A percentile compares a stretch with the other conserved stretches of the same genome.
These are phyloP conservation scores for Drosophila meridionalis DNA, from an alignment of 2,888 invertebrate genomes.

Conservation along the genomic window DNA sequence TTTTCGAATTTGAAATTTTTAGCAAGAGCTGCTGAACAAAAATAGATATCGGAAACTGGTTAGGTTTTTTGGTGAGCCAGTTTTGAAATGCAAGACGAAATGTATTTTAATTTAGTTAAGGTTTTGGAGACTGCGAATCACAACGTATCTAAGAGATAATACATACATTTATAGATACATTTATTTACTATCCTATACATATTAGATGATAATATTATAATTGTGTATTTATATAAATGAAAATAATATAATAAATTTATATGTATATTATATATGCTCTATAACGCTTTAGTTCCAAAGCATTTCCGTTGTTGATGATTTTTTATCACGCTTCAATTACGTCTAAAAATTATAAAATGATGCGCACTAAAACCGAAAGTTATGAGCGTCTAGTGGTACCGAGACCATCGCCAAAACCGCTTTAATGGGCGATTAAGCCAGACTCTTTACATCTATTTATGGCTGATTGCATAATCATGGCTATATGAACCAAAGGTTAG, in stretches of 20 bases:
- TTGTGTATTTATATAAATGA: background rate
- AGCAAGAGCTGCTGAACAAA: conserved; percentile 39
- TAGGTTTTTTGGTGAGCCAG: conserved; percentile 36
- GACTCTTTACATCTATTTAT: conserved; percentile 49
- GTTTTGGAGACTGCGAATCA: background rate
- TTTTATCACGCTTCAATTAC: conserved; percentile 75
- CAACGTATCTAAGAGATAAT: background rate
- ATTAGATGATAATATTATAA: background rate
- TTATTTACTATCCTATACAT: background rate
- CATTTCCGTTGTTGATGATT: conserved; percentile 59
- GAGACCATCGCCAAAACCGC: conserved; percentile 20
- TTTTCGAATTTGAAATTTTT: conserved; percentile 37
- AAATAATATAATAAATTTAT: background rate
- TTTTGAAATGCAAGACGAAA: conserved; percentile 44
- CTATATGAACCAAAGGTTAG: conserved; percentile 33
- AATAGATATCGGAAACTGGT: conserved; percentile 51
- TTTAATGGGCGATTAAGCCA: conserved; percentile 61
- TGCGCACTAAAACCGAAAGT: conserved; percentile 44
- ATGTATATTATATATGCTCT: background rate
- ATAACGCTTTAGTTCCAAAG: conserved; percentile 35
- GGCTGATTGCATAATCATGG: conserved; percentile 34
- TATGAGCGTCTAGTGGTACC: conserved; percentile 29
- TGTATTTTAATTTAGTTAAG: conserved; percentile 4
- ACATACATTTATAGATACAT: background rate
- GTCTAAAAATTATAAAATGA: conserved; percentile 56